Evolutionary conservation across 2,797 vertebrate species (phyloP), one percentile per base, ranked within the genome.

Genomic region (Gadopsis bispinosus): DNA sequence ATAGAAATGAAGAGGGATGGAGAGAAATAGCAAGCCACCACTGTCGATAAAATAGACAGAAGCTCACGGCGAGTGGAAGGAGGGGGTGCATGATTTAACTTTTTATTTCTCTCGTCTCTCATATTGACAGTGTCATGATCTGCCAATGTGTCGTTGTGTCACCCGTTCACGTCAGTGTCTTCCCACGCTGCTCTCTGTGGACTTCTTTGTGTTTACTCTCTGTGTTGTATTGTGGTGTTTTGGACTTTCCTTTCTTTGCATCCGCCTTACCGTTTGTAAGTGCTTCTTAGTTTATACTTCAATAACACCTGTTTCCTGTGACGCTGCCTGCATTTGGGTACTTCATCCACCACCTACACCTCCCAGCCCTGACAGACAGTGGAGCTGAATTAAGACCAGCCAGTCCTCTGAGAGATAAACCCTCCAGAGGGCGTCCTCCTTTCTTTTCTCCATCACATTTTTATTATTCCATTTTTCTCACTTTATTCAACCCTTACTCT

Each of bases 91-190:
- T 69, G 71, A 73, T 73, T 66, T 65, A 31, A 70, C 22, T 81
- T 78, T 83, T 55, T 58, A 59, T 80, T 77, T 66, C 53, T 64
- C 47, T 59, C 51, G 70, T 87, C 73, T 73, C 51, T 63, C 53
- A 59, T 47, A 41, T 65, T 59, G 65, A 66, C 69, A 70, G 70
- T 19, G 50, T 26, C 26, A 26, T 26, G 26, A 26, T 26, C 26
- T 26, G 26, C 26, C 26, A 26, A 26, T 26, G 26, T 26, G 26
- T 26, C 26, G 26, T 26, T 26, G 26, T 26, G 26, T 26, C 26
- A 26, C 26, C 26, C 26, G 26, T 26, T 26, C 26, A 26, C 26
- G 26, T 26, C 26, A 26, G 26, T 26, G 26, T 26, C 26, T 26
- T 26, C 26, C 26, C 26, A 26, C 26, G 26, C 26, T 26, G 26